Base-by-base conservation (phyloP, 2,797 vertebrate species). In the Neosilurus hyrtlii region DNA sequence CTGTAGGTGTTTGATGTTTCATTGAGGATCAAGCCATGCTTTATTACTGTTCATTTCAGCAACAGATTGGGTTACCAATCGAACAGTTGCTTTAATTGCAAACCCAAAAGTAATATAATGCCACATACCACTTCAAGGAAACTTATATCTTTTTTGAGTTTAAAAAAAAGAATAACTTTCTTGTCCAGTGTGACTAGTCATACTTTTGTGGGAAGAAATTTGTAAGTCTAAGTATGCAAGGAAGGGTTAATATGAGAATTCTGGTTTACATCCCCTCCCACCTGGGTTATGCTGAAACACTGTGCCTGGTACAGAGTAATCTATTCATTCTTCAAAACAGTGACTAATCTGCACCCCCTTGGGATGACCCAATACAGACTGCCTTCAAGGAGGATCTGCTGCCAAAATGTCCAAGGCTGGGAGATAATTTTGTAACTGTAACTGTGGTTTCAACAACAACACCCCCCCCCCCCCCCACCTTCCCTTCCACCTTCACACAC, bases 231-330 rank as follows among this genome's bases (percentile, higher is more conserved):
- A 66, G 62, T 56, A 61, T 81, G 30, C n/a, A 49, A 49, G 72
- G 22, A 68, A 67, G 79, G 37, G 83, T 86, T 84, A 63, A 83
- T 63, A 72, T 80, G 68, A 57, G 66, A 84, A 59, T 22, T 57
- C 80, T 82, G 83, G 20, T 77, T 54, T 83, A 37, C 72, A 54
- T 83, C 72, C 80, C 83, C 85, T 85, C 86, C 88, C 86, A 83
- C 83, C 83, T 79, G 83, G 11, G 68, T 73, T 67, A 54, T 71
- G 79, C 70, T 79, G 79, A 70, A 83, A 77, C 30, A 4, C 82
- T 63, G 86, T 83, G 88, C 86, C 88, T 89, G 88, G 88, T 89
- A 89, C 88, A 79, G 80, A 18, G 3, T 57, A 81, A 70, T 35
- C 43, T 75, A 70, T 82, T 75, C 61, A 65, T 80, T 43, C 70